Evolutionary conservation across 2,888 invertebrate species (phyloP).

Genomic region (Polydesmus complanatus): DNA sequence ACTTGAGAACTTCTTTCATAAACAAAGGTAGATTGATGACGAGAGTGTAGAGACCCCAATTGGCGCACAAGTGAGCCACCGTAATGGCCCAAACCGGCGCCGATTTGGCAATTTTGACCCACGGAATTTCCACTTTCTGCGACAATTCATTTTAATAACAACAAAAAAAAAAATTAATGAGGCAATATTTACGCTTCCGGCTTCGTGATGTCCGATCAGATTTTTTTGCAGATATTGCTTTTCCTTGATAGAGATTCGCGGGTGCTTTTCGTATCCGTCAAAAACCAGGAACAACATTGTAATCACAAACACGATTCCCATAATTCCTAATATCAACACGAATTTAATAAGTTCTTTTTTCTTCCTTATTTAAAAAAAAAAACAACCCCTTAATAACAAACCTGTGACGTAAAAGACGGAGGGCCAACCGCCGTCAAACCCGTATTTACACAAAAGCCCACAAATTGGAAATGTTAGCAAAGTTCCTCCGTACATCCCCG

Average conservation of each 20-base stretch:
- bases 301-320: constrained; percentile 35
- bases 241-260: constrained; percentile 38
- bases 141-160: not conserved
- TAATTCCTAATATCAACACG: constrained; percentile 28
- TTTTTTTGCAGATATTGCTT: constrained; percentile 24
- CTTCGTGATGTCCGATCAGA: not conserved
- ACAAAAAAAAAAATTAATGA: not conserved
- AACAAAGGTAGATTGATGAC: constrained; percentile 33
- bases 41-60: constrained; percentile 30
- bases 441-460: constrained; percentile 41
- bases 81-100: constrained; percentile 36
- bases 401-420: constrained; percentile 45
- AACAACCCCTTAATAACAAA: constrained; percentile 16
- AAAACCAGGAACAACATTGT: constrained; percentile 37
- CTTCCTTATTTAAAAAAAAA: not conserved
- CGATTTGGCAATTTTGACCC: constrained; percentile 36
- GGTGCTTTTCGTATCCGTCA: constrained; percentile 41
- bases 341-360: no score
- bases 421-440: constrained; percentile 44
- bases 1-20: constrained; percentile 35
- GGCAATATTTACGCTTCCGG: not conserved
- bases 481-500: constrained; percentile 15
- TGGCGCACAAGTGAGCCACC: constrained; percentile 34
- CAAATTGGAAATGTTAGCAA: constrained; percentile 41
- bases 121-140: constrained; percentile 33